Evolutionary conservation across 2,113 vertebrate genomes (phyloP), one percentile per base, ranked within the genome.

Genomic region (Papio anubis): DNA sequence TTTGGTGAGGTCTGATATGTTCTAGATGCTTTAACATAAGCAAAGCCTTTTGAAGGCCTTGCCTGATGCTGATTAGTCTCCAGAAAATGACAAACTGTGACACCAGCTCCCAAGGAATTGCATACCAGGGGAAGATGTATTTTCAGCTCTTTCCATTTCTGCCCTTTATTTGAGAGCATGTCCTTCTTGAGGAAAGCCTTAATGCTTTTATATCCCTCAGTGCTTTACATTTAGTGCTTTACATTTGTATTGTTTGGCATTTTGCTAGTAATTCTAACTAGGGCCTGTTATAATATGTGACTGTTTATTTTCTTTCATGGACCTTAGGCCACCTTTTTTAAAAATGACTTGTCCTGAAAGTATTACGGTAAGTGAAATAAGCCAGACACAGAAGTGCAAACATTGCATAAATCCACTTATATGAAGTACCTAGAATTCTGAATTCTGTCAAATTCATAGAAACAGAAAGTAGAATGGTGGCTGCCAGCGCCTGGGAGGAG

Each of bases 21-120:
- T 95, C 21, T 72, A 66, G 64, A 55, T 96, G 68, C 93, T 92
- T 88, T 87, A 96, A 88, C 59, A 85, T 45, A 88, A 92, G 40
- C 32, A 85, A 78, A 79, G 57, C 5, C n/a, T 40, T 91, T 72
- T 83, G 84, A 92, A 97, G 76, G 48, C 43, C 38, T 79, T 81
- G 64, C 43, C 52, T 90, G 85, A 79, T 52, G 82, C 48, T 87
- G 66, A 82, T 96, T 92, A 40, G 2, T 78, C 12, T 96, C 48
- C 66, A 79, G 89, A 89, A 95, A 35, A 86, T 27, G 17, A 96
- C 91, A 87, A 52, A 52, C 6, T 38, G 2, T 97, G 76, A 93
- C 52, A 85, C 8, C 43, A 6, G 38, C 57, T 68, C 48, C 20
- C 16, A 57, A 72, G 32, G 8, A 96, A 80, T 93, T 64, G 66